phyloP scores from a whole-genome alignment of 2,888 invertebrate genomes.

The Pseudoips prasinana region DNA sequence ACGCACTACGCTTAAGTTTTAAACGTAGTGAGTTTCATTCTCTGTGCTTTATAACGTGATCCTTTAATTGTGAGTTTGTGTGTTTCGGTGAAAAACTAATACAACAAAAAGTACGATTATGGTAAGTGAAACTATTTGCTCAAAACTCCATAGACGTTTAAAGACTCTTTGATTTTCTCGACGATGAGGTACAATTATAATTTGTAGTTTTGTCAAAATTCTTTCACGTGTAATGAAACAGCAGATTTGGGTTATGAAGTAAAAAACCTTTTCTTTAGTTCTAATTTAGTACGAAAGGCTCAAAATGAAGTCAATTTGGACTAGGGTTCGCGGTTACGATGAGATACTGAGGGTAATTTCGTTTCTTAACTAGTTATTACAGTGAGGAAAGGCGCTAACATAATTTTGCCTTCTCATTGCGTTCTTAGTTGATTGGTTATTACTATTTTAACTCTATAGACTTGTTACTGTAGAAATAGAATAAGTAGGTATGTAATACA shows the following conservation, averaged over 20 bases:
- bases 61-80: slow-evolving; percentile 20
- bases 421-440: too few relatives aligned
- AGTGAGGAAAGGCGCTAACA: too few relatives aligned
- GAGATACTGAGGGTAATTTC: too few relatives aligned
- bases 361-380: too few relatives aligned
- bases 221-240: slow-evolving; percentile 7
- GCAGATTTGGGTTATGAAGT: too few relatives aligned
- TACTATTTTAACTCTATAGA: too few relatives aligned
- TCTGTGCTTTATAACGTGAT: slow-evolving; percentile 29
- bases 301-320: slow-evolving; percentile 61
- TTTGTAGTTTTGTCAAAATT: slow-evolving; percentile 13
- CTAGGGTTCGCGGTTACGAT: slow-evolving; percentile 46
- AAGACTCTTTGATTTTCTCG: not conserved
- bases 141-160: slow-evolving; percentile 1
- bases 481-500: too few relatives aligned
- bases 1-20: slow-evolving; percentile 38
- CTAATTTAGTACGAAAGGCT: too few relatives aligned
- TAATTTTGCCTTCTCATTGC: too few relatives aligned
- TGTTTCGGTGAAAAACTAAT: slow-evolving; percentile 8
- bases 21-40: slow-evolving; percentile 30
- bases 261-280: too few relatives aligned
- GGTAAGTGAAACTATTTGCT: slow-evolving; percentile 40
- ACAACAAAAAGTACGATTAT: slow-evolving; percentile 20
- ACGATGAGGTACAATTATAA: not conserved
- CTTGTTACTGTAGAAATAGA: too few relatives aligned